phyloP scores from a whole-genome alignment of 2,113 vertebrate genomes.

The Tonatia bakeri region DNA sequence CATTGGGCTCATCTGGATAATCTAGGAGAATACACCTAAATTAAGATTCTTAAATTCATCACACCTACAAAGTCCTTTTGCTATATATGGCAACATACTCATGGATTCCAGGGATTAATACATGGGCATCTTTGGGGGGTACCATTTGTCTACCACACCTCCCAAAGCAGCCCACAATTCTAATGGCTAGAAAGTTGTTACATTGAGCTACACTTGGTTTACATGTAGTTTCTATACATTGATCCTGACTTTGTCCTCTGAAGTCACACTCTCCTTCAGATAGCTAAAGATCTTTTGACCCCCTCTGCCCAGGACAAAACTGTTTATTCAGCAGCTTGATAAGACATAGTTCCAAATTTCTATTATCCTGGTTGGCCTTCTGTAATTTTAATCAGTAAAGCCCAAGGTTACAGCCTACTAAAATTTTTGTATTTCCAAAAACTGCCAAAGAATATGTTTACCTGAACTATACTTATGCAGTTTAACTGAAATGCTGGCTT shows the following conservation, averaged over 20 bases:
- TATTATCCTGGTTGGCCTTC: neutral
- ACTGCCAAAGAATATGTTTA: neutral
- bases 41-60: constrained; percentile 12
- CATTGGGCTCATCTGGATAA: neutral
- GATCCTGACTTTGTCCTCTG: neutral
- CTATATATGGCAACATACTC: neutral
- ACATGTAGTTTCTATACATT: neutral
- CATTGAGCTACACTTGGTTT: neutral
- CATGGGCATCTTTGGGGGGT: neutral
- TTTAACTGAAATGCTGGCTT: constrained; percentile 31
- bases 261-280: neutral
- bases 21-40: neutral
- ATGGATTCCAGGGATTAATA: neutral
- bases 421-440: neutral
- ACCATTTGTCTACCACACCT: neutral
- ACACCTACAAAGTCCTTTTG: neutral
- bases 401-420: neutral
- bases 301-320: neutral
- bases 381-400: neutral
- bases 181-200: neutral
- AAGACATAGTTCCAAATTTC: neutral
- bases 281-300: neutral
- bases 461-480: neutral
- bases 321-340: constrained; percentile 13
- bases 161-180: neutral